Base-by-base conservation (phyloP, 2,888 invertebrate genomes). In the Muscina levida region DNA sequence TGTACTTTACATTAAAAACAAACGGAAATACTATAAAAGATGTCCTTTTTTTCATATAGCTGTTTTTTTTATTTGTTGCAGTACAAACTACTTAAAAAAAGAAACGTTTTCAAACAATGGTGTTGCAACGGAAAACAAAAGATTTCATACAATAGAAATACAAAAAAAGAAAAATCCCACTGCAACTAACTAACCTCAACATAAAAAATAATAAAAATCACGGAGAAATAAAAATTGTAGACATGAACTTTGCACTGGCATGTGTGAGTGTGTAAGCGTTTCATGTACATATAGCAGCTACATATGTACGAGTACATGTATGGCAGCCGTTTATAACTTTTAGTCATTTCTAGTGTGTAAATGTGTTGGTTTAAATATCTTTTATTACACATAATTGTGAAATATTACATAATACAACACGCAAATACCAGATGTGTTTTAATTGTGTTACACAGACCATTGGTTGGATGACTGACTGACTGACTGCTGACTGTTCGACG, bases 351-450 rank as follows among this genome's bases (percentile, higher is more conserved):
- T n/a, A n/a, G 46, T 71, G 44, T 48, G 19, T 42, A 13, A 71
- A 76, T 68, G 57, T 66, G 37, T 57, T 46, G 65, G 53, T 46
- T 26, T 53, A 76, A 76, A 76, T 70, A 48, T 57, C 56, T 73
- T 71, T 79, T 72, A 67, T 75, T 72, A 24, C 59, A 65, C 57
- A 56, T 71, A 79, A 72, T 70, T 75, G 62, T 39, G 51, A 76
- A 75, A 68, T 68, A 72, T 59, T 77, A 78, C 75, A 79, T n/a
- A n/a, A n/a, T 42, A 22, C 66, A 80, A 77, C 76, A 74, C 78
- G 70, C 77, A 77, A 77, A 77, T 79, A 78, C 79, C 82, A 81
- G 78, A 73, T 66, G 65, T 66, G 65, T 57, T 75, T 72, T 51
- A 70, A 79, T 73, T 79, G 51, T 68, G 44, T 71, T 22, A 53